These are phyloP conservation scores for Eristalis tenax DNA, from an alignment of 2,888 invertebrate species.

Conservation along the genomic window DNA sequence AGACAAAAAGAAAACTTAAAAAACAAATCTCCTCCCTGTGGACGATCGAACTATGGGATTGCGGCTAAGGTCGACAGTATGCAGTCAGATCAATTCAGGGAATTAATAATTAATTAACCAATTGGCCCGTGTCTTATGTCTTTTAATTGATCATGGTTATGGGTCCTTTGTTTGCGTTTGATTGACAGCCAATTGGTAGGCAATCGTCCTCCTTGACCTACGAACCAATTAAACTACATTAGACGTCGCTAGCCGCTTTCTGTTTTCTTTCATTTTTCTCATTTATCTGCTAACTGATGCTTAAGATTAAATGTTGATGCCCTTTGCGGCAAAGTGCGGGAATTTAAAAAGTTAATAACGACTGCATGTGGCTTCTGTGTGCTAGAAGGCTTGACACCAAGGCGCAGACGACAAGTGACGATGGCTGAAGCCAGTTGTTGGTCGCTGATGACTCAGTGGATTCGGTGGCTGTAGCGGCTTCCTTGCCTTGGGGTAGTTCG, in stretches of 20 bases:
- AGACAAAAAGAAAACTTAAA: neutral
- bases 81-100: constrained; percentile 19
- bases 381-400: constrained; percentile 21
- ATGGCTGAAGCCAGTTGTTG: neutral
- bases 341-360: constrained; percentile 45
- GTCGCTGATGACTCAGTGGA: constrained; percentile 24
- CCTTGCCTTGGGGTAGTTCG: constrained; percentile 39
- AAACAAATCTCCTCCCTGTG: neutral
- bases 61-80: constrained; percentile 16
- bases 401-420: neutral
- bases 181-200: constrained; percentile 51
- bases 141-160: constrained; percentile 36
- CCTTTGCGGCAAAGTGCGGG: constrained; percentile 1
- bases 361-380: constrained; percentile 21
- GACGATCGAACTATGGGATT: neutral
- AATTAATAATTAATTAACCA: constrained; percentile 53
- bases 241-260: constrained; percentile 3
- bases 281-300: neutral
- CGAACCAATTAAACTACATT: constrained; percentile 45
- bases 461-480: constrained; percentile 31
- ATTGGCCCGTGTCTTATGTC: constrained; percentile 28
- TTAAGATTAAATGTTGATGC: constrained; percentile 31
- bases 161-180: constrained; percentile 18
- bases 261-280: constrained; percentile 1
- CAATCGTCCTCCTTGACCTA: constrained; percentile 39